Evolutionary conservation across 1,140 invertebrate species (phyloP), one percentile per base, ranked within the genome.

Genomic region (Hydropsyche tenuis): DNA sequence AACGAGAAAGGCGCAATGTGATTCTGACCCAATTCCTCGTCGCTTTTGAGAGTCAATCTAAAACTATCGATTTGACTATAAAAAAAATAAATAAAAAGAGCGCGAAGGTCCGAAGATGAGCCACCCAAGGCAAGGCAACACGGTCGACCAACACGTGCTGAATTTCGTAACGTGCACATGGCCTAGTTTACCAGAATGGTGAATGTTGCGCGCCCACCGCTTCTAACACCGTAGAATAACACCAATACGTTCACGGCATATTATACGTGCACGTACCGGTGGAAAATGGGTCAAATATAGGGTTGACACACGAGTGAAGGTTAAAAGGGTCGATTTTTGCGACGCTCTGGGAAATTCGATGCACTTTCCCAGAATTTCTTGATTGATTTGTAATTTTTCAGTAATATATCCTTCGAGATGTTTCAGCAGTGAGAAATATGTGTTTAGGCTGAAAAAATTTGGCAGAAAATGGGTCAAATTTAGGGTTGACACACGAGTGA

Each of bases 131-230:
- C 56, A 60, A n/a, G n/a, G 56, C 56, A n/a, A n/a, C n/a, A n/a
- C 22, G 22, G 30, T 23, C 2, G 16, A 48, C 45, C 16, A 30
- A 20, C 72, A 73, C 72, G 72, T 73, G 72, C 72, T 51, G 65
- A 73, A 73, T 73, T 73, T 73, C 72, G 72, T 73, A 73, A 73
- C 43, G 51, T 73, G 72, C 72, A 73, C 72, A 66, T 73, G 72
- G 51, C 72, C 72, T 69, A 73, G 72, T 73, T 42, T 30, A 73
- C 71, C 20, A 73, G 25, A 64, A 65, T 60, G 48, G 42, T 70
- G 68, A 56, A 70, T 56, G 68, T 46, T 70, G 68, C 43, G 68
- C 43, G 68, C 68, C 43, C 43, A 48, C 46, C 4, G 68, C 48
- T 56, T 37, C 30, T 37, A 37, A 37, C 30, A 9, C 30, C 9